Percentiles rank a stretch among this genome's conserved stretches.
These are phyloP conservation scores for Tangara arthus DNA, from an alignment of 2,797 vertebrate genomes.

Conservation along the genomic window DNA sequence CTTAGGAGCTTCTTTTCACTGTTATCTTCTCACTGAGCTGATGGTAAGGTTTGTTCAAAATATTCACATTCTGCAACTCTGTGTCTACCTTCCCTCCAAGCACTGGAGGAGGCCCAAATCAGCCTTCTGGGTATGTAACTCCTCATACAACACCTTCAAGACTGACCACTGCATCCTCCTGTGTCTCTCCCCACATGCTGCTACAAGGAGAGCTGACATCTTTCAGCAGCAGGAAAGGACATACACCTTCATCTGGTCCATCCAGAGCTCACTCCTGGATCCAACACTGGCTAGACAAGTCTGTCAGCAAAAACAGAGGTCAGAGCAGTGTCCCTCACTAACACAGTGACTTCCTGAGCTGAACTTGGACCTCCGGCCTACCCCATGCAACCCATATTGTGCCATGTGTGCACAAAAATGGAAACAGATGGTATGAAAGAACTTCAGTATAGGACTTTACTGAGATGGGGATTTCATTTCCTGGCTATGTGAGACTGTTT, in stretches of 20 bases:
- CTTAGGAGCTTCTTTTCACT: not conserved
- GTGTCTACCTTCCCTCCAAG: not conserved
- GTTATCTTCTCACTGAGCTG: not conserved
- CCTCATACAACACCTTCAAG: accelerated
- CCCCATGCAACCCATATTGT: not conserved
- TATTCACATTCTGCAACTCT: not conserved
- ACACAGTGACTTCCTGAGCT: not conserved
- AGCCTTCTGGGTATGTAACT: not conserved
- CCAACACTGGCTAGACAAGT: not conserved
- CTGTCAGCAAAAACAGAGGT: not conserved
- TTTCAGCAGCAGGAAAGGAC: not conserved
- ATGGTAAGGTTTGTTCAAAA: not conserved
- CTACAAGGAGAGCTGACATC: not conserved
- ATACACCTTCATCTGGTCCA: not conserved
- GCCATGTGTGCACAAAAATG: not conserved
- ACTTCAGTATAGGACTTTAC: not conserved
- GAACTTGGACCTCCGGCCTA: not conserved
- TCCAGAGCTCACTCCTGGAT: not conserved
- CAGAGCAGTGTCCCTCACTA: not conserved
- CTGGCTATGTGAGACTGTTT: not conserved
- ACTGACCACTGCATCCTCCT: not conserved
- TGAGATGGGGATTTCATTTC: not conserved
- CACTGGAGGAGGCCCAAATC: not conserved
- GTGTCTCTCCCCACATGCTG: not conserved
- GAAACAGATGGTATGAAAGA: not conserved